Evolutionary conservation across 2,888 invertebrate species (phyloP).

Genomic region (Stenchaetothrips biformis): DNA sequence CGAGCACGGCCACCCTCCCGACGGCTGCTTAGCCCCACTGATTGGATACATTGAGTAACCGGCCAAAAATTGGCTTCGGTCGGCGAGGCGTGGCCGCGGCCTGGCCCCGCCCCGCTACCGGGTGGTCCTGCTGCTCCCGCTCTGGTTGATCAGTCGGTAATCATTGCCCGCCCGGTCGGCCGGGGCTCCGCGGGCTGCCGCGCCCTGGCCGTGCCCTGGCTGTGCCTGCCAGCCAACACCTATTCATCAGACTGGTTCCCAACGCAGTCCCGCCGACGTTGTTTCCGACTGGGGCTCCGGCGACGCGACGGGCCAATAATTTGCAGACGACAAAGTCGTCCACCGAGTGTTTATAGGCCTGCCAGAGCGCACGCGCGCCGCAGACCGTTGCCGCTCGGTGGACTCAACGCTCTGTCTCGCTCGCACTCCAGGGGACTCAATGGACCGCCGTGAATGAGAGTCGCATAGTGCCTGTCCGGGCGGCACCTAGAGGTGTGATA

Average conservation of each 20-base stretch:
- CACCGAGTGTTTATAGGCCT: no score
- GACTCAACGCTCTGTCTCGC: background rate
- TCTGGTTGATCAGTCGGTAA: slow-evolving; percentile 18
- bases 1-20: background rate
- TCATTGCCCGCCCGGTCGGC: background rate
- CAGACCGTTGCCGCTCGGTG: no score
- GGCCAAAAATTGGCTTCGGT: slow-evolving; percentile 15
- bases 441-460: background rate
- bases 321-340: no score
- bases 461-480: no score
- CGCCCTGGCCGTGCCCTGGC: no score
- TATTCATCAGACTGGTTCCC: slow-evolving; percentile 22
- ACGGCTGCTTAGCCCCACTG: background rate
- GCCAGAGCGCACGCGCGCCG: no score
- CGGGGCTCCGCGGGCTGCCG: background rate
- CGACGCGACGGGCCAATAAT: no score
- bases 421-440: background rate
- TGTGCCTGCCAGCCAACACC: slow-evolving; percentile 6
- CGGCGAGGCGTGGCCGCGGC: background rate
- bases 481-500: background rate
- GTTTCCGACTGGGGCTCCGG: no score
- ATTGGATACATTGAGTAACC: slow-evolving; percentile 25
- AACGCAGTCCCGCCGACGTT: background rate
- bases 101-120: slow-evolving; percentile 12
- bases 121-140: background rate